A percentile compares a stretch with the other conserved stretches of the same genome.
phyloP scores from a whole-genome alignment of 2,797 vertebrate genomes.

The Spondyliosoma cantharus region DNA sequence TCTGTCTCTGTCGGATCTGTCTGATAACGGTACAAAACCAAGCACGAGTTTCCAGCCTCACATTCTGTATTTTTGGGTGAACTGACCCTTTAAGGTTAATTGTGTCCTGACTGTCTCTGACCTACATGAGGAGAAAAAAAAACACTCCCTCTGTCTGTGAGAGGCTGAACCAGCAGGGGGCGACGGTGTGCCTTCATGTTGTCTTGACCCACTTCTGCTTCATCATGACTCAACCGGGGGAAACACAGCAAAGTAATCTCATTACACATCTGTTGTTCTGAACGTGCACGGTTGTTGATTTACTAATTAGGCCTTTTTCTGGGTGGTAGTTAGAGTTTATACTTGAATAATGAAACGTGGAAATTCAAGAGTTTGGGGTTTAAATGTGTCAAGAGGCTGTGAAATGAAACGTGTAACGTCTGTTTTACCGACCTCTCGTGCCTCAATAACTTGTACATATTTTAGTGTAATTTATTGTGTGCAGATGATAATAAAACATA shows the following conservation, averaged over 20 bases:
- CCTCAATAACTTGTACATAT: slow-evolving; percentile 61
- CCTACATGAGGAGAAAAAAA: background rate
- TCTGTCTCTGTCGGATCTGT: background rate
- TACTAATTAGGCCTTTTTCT: background rate
- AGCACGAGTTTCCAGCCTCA: background rate
- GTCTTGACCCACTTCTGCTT: slow-evolving; percentile 9
- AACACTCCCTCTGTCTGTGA: background rate
- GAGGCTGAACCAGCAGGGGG: slow-evolving; percentile 65
- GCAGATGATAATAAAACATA: slow-evolving; percentile 22
- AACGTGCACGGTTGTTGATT: background rate
- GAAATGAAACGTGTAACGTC: background rate
- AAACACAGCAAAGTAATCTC: background rate
- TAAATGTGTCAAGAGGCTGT: slow-evolving; percentile 3
- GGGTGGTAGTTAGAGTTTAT: background rate
- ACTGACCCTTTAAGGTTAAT: slow-evolving; percentile 7
- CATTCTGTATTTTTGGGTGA: background rate
- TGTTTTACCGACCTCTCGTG: background rate
- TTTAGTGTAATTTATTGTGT: slow-evolving; percentile 53
- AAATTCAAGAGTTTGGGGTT: too few relatives aligned
- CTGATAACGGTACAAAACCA: too few relatives aligned
- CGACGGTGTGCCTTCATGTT: slow-evolving; percentile 46
- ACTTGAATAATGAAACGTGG: background rate
- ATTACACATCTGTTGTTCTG: background rate
- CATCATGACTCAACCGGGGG: background rate
- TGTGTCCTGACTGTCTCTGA: background rate